These are phyloP conservation scores for Chymomyza caudatula DNA, from an alignment of 2,888 invertebrate species.

Conservation along the genomic window DNA sequence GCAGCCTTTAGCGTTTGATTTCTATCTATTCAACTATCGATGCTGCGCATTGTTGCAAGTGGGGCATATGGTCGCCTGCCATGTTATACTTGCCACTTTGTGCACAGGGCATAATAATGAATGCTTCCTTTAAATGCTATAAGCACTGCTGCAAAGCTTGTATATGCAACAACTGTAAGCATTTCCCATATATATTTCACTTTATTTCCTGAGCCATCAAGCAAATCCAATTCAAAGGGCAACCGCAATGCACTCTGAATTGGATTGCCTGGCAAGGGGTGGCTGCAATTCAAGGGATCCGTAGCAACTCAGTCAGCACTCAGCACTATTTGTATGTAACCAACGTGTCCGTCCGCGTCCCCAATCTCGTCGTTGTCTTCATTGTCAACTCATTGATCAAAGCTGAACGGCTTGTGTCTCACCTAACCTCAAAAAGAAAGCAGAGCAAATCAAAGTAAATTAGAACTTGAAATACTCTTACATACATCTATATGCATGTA, in stretches of 20 bases:
- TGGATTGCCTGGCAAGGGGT: constrained; percentile 3
- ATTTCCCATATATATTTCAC: background rate
- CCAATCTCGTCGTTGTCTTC: background rate
- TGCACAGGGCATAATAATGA: too few relatives aligned
- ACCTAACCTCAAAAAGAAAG: background rate
- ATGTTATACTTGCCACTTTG: too few relatives aligned
- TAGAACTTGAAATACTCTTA: constrained; percentile 29
- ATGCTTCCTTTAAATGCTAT: background rate
- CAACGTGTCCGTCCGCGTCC: background rate
- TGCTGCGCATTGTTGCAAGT: too few relatives aligned
- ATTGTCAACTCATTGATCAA: background rate
- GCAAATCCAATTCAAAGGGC: constrained; percentile 35
- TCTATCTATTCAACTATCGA: too few relatives aligned
- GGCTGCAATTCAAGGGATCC: too few relatives aligned
- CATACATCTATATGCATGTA: background rate
- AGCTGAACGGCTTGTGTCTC: background rate
- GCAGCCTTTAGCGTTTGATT: too few relatives aligned
- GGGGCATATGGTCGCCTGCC: too few relatives aligned
- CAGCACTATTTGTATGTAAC: too few relatives aligned
- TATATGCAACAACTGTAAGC: background rate
- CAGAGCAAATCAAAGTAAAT: constrained; percentile 58
- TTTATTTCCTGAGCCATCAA: constrained; percentile 13
- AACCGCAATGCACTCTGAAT: constrained; percentile 26
- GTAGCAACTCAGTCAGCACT: too few relatives aligned
- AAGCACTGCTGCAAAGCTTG: background rate